These are phyloP conservation scores for Chelonia mydas DNA, from an alignment of 2,797 vertebrate species.

Conservation along the genomic window DNA sequence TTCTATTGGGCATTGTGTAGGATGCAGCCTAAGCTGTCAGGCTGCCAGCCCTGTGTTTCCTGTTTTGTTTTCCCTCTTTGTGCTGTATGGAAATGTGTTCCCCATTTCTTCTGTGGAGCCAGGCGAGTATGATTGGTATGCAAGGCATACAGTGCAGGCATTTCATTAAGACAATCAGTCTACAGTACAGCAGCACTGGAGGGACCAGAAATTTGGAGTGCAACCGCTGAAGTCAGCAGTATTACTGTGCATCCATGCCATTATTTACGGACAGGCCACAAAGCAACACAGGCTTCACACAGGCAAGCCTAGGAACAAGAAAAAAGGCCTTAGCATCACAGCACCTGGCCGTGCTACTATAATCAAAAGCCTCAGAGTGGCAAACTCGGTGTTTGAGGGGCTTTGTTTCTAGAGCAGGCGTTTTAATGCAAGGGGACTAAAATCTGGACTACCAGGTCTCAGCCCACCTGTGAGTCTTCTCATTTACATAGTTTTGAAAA, in stretches of 20 bases:
- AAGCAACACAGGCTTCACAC: not conserved
- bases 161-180: slow-evolving; percentile 43
- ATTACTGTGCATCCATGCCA: not conserved
- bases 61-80: slow-evolving; percentile 36
- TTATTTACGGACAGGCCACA: slow-evolving; percentile 30
- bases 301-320: not conserved
- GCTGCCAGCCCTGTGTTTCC: slow-evolving; percentile 31
- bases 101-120: not conserved
- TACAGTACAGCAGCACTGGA: slow-evolving; percentile 2
- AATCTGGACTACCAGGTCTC: accelerated
- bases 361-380: not conserved
- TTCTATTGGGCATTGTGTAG: not conserved
- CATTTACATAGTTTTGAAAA: not conserved
- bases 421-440: not conserved
- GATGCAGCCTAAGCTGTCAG: not conserved
- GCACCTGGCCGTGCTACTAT: not conserved
- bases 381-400: accelerated
- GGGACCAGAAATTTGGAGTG: not conserved
- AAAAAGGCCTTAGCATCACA: not conserved
- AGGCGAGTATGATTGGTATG: slow-evolving; percentile 47
- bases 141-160: slow-evolving; percentile 16
- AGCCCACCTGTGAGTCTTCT: not conserved
- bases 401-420: not conserved
- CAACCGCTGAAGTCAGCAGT: not conserved
- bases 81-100: not conserved